Evolutionary conservation across 1,140 invertebrate species (phyloP), one percentile per base, ranked within the genome.

Genomic region (Cecropterus lyciades): DNA sequence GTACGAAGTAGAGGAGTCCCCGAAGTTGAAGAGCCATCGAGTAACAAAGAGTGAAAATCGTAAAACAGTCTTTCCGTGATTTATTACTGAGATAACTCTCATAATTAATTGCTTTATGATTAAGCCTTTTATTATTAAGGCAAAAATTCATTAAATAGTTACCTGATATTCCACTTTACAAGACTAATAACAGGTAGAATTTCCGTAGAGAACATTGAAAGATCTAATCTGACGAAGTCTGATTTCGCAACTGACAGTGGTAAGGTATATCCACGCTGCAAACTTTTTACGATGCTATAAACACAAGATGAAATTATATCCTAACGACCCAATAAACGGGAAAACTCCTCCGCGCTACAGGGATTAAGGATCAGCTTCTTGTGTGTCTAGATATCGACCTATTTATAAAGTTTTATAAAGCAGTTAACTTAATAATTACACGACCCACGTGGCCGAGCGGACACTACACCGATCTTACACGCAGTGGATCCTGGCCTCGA

Each of bases 281-380:
- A 85, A 87, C 75, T 84, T 85, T 85, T 87, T 87, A 84, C 74
- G 67, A 65, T 78, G 74, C 70, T 82, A 84, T 88, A 88, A 88
- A 88, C 84, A 85, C 79, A 77, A 84, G 84, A 86, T 85, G n/a
- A n/a, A n/a, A n/a, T n/a, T n/a, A n/a, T n/a, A n/a, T n/a, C n/a
- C n/a, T n/a, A n/a, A n/a, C n/a, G n/a, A n/a, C n/a, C n/a, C n/a
- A n/a, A n/a, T n/a, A n/a, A n/a, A n/a, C n/a, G n/a, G n/a, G n/a
- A n/a, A 86, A 84, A 86, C 79, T 87, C 79, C 70, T 84, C 73
- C 72, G 65, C 70, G 75, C n/a, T n/a, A 75, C 75, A 75, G 13
- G 49, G 73, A 75, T 77, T 77, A 79, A 74, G 80, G 75, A 72
- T 79, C 73, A 76, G 65, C 69, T 63, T 33, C 67, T 67, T 76